A percentile compares a stretch with the other conserved stretches of the same genome.
Conservation (phyloP, 2,888 invertebrate species). For the Prionchulus punctatus region DNA sequence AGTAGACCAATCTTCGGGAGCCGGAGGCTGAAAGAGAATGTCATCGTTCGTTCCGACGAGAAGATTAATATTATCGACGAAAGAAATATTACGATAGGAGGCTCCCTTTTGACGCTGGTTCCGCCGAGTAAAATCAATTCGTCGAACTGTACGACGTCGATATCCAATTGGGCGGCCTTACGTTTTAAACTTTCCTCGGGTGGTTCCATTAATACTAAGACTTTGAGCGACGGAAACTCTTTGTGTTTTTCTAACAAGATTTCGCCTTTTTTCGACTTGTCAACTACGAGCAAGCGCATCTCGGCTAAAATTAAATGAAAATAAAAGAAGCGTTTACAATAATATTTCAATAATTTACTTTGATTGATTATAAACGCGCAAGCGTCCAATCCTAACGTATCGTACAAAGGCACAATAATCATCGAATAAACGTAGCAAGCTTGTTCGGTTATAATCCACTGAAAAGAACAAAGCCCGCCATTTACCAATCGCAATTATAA, state of each 20-base stretch:
- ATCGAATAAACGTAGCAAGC: slow-evolving; percentile 80
- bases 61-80: too few relatives aligned
- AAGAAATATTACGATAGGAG: background rate
- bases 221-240: slow-evolving; percentile 18
- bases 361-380: slow-evolving; percentile 50
- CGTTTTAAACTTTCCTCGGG: slow-evolving; percentile 15
- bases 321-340: background rate
- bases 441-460: slow-evolving; percentile 84
- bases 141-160: background rate
- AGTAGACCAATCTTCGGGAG: slow-evolving; percentile 27
- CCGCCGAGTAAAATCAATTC: background rate
- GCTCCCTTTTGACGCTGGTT: background rate
- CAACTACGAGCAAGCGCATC: slow-evolving; percentile 4
- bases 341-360: slow-evolving; percentile 20
- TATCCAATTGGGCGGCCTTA: slow-evolving; percentile 5
- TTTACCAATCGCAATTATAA: background rate
- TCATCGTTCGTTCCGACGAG: too few relatives aligned
- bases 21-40: slow-evolving; percentile 20
- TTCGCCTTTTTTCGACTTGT: slow-evolving; percentile 10
- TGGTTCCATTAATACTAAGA: slow-evolving; percentile 22
- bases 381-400: slow-evolving; percentile 87
- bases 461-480: background rate
- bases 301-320: slow-evolving; percentile 13
- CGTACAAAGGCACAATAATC: slow-evolving; percentile 86
- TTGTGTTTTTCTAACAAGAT: slow-evolving; percentile 20